These are phyloP conservation scores for Choristoneura rosaceana DNA, from an alignment of 2,888 invertebrate genomes.

Conservation along the genomic window DNA sequence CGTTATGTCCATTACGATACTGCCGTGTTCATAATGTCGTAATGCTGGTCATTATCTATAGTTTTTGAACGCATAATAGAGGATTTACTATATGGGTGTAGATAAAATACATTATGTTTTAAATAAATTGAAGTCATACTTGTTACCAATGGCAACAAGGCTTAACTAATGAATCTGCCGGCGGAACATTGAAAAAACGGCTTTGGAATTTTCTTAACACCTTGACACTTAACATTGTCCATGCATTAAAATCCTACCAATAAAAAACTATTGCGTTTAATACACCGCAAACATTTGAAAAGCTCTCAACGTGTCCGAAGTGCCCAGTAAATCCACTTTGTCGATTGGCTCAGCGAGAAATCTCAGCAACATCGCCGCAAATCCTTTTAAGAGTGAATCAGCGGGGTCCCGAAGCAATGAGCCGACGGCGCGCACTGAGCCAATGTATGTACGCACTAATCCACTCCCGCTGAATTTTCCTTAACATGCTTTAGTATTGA, in stretches of 20 bases:
- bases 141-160: too few relatives aligned
- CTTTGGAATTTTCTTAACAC: not conserved
- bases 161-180: too few relatives aligned
- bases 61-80: too few relatives aligned
- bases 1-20: too few relatives aligned
- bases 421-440: slow-evolving; percentile 11
- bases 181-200: too few relatives aligned
- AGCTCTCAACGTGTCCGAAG: slow-evolving; percentile 29
- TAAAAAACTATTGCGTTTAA: slow-evolving; percentile 13
- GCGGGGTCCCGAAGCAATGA: slow-evolving; percentile 17
- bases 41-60: too few relatives aligned
- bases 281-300: slow-evolving; percentile 22
- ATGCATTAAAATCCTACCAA: not conserved
- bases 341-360: slow-evolving; percentile 41
- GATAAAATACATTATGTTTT: too few relatives aligned
- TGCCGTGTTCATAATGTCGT: too few relatives aligned
- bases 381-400: slow-evolving; percentile 56
- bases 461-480: slow-evolving; percentile 8
- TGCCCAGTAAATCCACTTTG: slow-evolving; percentile 49
- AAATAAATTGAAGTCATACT: too few relatives aligned
- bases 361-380: slow-evolving; percentile 56
- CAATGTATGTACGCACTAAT: slow-evolving; percentile 26
- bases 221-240: not conserved
- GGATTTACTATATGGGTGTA: too few relatives aligned
- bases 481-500: not conserved